Percentiles rank a stretch among this genome's conserved stretches.
phyloP scores from a whole-genome alignment of 2,113 vertebrate species.

The Danionella cerebrum region DNA sequence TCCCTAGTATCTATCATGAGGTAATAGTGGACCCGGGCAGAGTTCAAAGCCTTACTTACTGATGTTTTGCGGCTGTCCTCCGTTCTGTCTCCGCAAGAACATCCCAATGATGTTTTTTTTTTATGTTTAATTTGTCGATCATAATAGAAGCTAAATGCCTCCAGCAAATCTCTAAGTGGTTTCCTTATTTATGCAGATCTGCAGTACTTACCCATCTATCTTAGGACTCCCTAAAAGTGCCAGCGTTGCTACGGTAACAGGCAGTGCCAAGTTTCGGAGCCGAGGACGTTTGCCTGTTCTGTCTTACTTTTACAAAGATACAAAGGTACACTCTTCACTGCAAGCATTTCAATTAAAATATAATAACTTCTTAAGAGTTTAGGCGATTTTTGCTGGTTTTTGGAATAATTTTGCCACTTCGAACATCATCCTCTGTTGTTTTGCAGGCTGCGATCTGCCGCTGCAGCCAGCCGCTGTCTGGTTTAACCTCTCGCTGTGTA shows the following conservation, averaged over 20 bases:
- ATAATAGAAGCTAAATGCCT: no score
- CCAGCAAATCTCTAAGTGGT: no score
- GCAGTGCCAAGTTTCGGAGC: conserved; percentile 75
- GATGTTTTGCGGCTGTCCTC: no score
- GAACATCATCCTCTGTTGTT: conserved; percentile 1
- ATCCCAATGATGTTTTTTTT: no score
- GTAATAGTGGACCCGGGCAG: no score
- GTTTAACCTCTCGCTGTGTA: conserved; percentile 65
- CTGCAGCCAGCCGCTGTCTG: conserved; percentile 72
- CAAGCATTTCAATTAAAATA: not conserved
- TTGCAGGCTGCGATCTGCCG: conserved; percentile 72
- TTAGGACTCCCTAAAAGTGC: conserved; percentile 65
- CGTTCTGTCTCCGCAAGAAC: no score
- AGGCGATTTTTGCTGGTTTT: no score
- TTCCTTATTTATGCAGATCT: conserved; percentile 53
- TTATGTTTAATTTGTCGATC: not conserved
- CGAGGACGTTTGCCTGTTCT: conserved; percentile 71
- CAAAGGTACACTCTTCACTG: conserved; percentile 50
- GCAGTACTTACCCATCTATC: conserved; percentile 66
- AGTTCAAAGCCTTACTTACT: no score
- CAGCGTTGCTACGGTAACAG: conserved; percentile 57
- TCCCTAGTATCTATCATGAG: no score
- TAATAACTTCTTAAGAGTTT: no score
- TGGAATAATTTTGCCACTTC: not conserved
- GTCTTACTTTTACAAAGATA: conserved; percentile 70